Conservation (phyloP, 2,113 vertebrate genomes). For the Rhynchopsitta pachyrhyncha region DNA sequence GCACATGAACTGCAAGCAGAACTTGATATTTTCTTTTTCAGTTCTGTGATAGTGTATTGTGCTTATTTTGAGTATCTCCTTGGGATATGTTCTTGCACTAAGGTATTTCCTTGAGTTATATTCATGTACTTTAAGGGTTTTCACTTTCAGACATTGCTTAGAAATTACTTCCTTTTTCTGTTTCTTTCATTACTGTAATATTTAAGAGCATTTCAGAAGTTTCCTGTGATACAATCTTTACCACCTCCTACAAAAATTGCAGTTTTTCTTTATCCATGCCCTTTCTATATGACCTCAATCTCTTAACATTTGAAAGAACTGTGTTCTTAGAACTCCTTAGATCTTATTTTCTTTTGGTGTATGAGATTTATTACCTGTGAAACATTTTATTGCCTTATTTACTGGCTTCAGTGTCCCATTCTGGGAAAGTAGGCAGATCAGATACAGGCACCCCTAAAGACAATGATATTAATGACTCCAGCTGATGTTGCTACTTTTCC, state of each 20-base stretch:
- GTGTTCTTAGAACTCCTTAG: neutral
- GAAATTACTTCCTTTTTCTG: constrained; percentile 7
- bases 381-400: constrained; percentile 52
- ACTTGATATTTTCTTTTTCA: neutral
- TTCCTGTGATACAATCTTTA: constrained; percentile 6
- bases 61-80: neutral
- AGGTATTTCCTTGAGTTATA: neutral
- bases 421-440: constrained; percentile 29
- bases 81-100: neutral
- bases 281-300: neutral
- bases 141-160: neutral
- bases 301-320: neutral
- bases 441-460: constrained; percentile 17
- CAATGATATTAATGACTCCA: constrained; percentile 46
- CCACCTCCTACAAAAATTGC: neutral
- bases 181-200: neutral
- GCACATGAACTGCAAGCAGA: neutral
- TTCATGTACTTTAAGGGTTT: neutral
- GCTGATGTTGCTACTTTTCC: constrained; percentile 41
- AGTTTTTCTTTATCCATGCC: neutral
- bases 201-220: constrained; percentile 26
- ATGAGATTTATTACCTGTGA: constrained; percentile 52
- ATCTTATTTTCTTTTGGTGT: constrained; percentile 18
- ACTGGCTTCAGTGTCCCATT: constrained; percentile 10
- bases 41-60: neutral